Base-by-base conservation (phyloP, 1,140 invertebrate species). In the Solen grandis region DNA sequence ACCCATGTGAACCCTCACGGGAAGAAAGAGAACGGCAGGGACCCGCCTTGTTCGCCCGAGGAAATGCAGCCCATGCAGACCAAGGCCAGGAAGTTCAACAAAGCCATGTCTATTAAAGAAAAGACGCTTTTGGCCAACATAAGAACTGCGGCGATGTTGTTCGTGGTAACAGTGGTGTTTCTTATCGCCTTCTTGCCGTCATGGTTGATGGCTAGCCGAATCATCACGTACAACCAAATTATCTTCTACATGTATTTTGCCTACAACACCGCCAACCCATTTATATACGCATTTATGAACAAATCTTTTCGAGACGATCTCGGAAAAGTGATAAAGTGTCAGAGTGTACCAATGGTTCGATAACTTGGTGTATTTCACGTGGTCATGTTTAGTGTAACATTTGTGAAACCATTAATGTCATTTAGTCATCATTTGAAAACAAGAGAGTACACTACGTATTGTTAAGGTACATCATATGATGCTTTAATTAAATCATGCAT, bases 271-370 rank as follows among this genome's bases (percentile, higher is more conserved):
- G 86, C 86, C 0, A 91, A 91, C 74, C 90, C 90, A 3, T 78
- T 91, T 36, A 90, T 91, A 35, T 91, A 91, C 72, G 88, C 89
- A 22, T 91, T 91, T 74, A 90, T 91, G 89, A 91, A 91, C 73
- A 79, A 83, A 25, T 86, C 86, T 10, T 91, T 91, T 70, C 69
- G 89, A 59, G 82, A 88, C 35, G 88, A 90, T 41, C 52, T 89
- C 0, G 75, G 81, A 41, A 85, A 86, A 70, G 79, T 90, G 10
- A 22, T 89, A 8, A 86, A 79, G 75, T 77, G 82, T 22, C 74
- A 76, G 35, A 76, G 74, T 55, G 62, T 76, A 62, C 74, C 74
- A 16, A 33, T 76, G 16, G 74, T 76, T 8, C 38, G 74, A 55
- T 76, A 76, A 63, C n/a, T 10, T 70, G 50, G n/a, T 60, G 63